These are phyloP conservation scores for Acanthosoma haemorrhoidale DNA, from an alignment of 2,888 invertebrate genomes.

Conservation along the genomic window DNA sequence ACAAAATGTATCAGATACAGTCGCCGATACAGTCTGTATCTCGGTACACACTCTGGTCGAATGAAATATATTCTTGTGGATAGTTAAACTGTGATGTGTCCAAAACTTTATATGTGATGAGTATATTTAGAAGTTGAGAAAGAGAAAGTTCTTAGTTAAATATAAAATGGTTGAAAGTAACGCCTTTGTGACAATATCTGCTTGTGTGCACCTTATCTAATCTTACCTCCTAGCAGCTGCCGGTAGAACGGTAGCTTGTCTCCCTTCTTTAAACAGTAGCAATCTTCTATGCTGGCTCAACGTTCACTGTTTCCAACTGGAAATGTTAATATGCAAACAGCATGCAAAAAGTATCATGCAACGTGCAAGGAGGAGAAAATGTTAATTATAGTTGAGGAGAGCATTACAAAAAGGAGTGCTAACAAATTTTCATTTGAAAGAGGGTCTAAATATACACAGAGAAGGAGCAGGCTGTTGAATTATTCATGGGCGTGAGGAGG, in stretches of 20 bases:
- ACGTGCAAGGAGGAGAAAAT: neutral
- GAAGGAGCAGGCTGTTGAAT: neutral
- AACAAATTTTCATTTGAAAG: neutral
- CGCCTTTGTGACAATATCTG: neutral
- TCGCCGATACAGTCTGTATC: neutral
- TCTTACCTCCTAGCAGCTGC: slow-evolving; percentile 11
- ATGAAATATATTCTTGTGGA: too few species aligned
- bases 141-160: neutral
- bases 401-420: neutral
- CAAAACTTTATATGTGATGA: too few species aligned
- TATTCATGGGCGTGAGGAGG: neutral
- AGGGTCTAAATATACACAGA: neutral
- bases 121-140: neutral
- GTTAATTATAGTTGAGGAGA: neutral
- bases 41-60: neutral
- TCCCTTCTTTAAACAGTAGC: neutral
- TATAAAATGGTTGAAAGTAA: neutral
- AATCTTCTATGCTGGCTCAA: neutral
- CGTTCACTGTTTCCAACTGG: neutral
- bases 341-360: neutral
- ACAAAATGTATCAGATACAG: slow-evolving; percentile 19
- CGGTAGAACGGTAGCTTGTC: neutral
- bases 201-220: slow-evolving; percentile 20
- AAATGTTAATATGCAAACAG: neutral
- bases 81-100: too few species aligned